Evolutionary conservation across 2,888 invertebrate genomes (phyloP), one percentile per base, ranked within the genome.

Genomic region (Stegana nigrithorax): DNA sequence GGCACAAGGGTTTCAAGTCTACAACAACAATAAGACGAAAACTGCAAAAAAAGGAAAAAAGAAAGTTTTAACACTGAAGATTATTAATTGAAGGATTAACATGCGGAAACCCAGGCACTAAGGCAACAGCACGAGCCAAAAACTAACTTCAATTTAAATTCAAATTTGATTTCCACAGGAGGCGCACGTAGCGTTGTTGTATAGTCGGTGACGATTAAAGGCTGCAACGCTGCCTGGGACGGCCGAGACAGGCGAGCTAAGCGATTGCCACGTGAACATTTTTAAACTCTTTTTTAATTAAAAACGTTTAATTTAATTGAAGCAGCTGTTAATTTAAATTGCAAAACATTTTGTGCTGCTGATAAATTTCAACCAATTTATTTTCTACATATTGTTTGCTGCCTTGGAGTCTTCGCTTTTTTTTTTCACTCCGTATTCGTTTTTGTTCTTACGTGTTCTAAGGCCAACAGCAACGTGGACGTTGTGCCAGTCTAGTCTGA

Each of bases 21-120:
- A 32, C 10, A 36, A 7, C n/a, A n/a, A 36, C 2, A 5, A 3
- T 2, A 7, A 5, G 36, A 1, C 2, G 19, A 14, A 8, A 42
- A 21, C 10, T 3, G 23, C 1, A 42, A n/a, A 6, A 45, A 45
- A 45, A 45, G 8, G 10, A 45, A 19, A 45, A 19, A 17, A 7
- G 10, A 17, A 19, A n/a, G n/a, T n/a, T n/a, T n/a, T n/a, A n/a
- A n/a, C 58, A 67, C 67, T 72, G 71, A 72, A 70, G 73, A 75
- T 77, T 75, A 75, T 75, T 75, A 75, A 75, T 75, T 75, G 75
- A 77, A 73, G 75, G 78, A 77, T 75, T 75, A 77, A 62, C 72
- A 71, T 61, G 64, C 57, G 65, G 67, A 60, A 58, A 66, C 42
- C 14, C 21, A 32, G 10, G n/a, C 27, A 29, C 27, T 12, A 29